Evolutionary conservation across 2,113 vertebrate genomes (phyloP), one percentile per base, ranked within the genome.

Genomic region (Limnothrissa miodon): DNA sequence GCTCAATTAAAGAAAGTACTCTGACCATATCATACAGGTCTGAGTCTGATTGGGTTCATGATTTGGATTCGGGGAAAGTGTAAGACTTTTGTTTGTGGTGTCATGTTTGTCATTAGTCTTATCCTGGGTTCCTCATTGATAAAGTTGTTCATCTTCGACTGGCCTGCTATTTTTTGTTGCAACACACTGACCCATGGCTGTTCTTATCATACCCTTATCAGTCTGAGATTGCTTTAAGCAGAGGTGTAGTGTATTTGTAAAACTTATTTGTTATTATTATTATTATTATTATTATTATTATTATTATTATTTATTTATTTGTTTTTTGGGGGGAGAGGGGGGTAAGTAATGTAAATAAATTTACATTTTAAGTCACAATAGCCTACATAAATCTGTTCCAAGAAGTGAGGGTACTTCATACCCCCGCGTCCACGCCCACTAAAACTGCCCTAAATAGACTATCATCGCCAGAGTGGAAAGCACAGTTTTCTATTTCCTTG

Each of bases 161-260:
- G 59, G 29, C 10, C 66, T 15, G 33, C 33, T 74, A 36, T 74
- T 36, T 74, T 13, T 33, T 74, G 59, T 44, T 48, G 66, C 78
- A 80, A 56, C 21, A 82, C 10, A 25, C 42, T 29, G 79, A 39
- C 84, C 79, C 82, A 70, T 85, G 84, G 82, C 83, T 78, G 79
- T n/a, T 45, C 10, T 79, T 42, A 78, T 83, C 39, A 42, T n/a
- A 5, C 13, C 33, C 29, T 79, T 93, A 93, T 93, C 92, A 90
- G 88, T 83, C 91, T 78, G 82, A 48, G 81, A 79, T 78, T 81
- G 78, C 81, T 80, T 66, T 78, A 81, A n/a, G 29, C n/a, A n/a
- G n/a, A n/a, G n/a, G n/a, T n/a, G n/a, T n/a, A n/a, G n/a, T n/a
- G n/a, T n/a, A n/a, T n/a, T n/a, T n/a, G n/a, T n/a, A n/a, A n/a